Evolutionary conservation across 2,113 vertebrate genomes (phyloP).

Genomic region (Thalassoma bifasciatum): DNA sequence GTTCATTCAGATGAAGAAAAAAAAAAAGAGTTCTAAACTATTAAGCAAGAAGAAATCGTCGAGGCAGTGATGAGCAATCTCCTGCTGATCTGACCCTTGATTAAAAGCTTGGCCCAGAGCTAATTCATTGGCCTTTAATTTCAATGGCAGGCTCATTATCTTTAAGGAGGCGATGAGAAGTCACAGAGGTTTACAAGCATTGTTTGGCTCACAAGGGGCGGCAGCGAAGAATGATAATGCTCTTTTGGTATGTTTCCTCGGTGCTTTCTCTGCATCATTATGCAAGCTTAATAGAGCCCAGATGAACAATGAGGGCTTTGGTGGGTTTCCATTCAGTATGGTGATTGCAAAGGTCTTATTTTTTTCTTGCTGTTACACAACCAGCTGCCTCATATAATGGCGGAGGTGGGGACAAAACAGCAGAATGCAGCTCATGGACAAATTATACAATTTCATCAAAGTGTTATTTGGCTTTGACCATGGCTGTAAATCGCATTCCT

Average conservation of each 20-base stretch:
- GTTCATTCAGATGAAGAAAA: conserved; percentile 46
- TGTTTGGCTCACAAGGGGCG: conserved; percentile 46
- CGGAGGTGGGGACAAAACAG: conserved; percentile 42
- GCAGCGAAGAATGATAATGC: conserved; percentile 41
- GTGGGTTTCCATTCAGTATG: conserved; percentile 41
- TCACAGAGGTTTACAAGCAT: conserved; percentile 56
- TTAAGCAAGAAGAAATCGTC: conserved; percentile 56
- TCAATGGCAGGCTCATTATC: conserved; percentile 59
- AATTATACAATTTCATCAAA: conserved; percentile 50
- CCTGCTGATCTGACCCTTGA: conserved; percentile 68
- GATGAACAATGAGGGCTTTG: conserved; percentile 53
- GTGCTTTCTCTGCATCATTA: conserved; percentile 53
- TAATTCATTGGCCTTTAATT: conserved; percentile 75
- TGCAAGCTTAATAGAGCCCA: conserved; percentile 47
- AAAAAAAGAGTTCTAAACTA: conserved; percentile 61
- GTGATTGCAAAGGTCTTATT: conserved; percentile 43
- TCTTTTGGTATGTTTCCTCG: conserved; percentile 47
- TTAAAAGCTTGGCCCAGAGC: conserved; percentile 64
- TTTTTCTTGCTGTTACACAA: conserved; percentile 40
- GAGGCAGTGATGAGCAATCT: conserved; percentile 60
- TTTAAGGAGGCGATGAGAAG: conserved; percentile 44
- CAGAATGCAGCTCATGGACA: conserved; percentile 51
- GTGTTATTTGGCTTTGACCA: conserved; percentile 37
- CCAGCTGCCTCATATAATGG: conserved; percentile 37
- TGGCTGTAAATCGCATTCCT: conserved; percentile 31